These are phyloP conservation scores for Sciaenops ocellatus DNA, from an alignment of 2,797 vertebrate species.

Conservation along the genomic window DNA sequence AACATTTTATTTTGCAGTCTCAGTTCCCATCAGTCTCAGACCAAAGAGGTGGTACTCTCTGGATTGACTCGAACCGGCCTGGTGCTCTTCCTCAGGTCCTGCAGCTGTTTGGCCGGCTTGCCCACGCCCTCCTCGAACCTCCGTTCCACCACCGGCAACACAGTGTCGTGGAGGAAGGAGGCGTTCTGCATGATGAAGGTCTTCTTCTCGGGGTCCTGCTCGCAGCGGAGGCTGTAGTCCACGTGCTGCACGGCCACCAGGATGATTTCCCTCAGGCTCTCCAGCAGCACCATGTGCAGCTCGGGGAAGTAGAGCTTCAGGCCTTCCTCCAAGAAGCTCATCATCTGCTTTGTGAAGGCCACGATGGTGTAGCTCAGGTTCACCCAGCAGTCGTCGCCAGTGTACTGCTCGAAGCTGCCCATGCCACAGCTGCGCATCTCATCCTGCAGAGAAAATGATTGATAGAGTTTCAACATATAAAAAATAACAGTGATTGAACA, in stretches of 20 bases:
- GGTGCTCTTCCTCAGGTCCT: slow-evolving; percentile 94
- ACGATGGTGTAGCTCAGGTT: slow-evolving; percentile 98
- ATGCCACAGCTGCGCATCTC: slow-evolving; percentile 95
- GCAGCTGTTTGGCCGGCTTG: slow-evolving; percentile 97
- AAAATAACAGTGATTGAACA: too few species aligned
- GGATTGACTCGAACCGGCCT: slow-evolving; percentile 92
- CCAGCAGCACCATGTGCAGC: slow-evolving; percentile 97
- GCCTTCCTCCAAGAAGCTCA: slow-evolving; percentile 97
- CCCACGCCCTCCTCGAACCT: slow-evolving; percentile 96
- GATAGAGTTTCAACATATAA: background rate
- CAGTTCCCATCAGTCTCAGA: slow-evolving; percentile 76
- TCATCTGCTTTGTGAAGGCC: slow-evolving; percentile 99
- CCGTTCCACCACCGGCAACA: slow-evolving; percentile 96
- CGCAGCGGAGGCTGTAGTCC: slow-evolving; percentile 97
- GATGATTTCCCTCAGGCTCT: slow-evolving; percentile 96
- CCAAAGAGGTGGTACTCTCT: slow-evolving; percentile 95
- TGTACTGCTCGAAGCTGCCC: slow-evolving; percentile 92
- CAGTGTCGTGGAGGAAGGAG: slow-evolving; percentile 95
- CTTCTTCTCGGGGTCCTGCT: slow-evolving; percentile 97
- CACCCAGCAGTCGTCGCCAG: slow-evolving; percentile 98
- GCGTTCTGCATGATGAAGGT: slow-evolving; percentile 94
- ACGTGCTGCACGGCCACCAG: slow-evolving; percentile 97
- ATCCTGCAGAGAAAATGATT: slow-evolving; percentile 76
- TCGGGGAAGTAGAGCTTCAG: slow-evolving; percentile 97
- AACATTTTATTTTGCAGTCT: background rate